Conservation (phyloP, 2,888 invertebrate genomes). For the Ectropis crepuscularia region DNA sequence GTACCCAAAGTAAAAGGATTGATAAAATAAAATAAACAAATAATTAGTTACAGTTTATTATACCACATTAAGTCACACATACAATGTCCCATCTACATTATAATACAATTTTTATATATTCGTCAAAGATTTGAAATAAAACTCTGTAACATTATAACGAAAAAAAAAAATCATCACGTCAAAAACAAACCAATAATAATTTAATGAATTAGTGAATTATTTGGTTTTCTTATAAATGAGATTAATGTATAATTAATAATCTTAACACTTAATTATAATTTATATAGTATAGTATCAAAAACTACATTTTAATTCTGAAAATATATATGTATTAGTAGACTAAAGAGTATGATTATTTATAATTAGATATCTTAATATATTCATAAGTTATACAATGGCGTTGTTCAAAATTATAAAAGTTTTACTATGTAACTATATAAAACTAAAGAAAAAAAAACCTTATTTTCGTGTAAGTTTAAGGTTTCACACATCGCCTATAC, state of each 20-base stretch:
- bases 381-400: constrained; percentile 31
- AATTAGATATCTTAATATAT: constrained; percentile 23
- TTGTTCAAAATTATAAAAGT: constrained; percentile 30
- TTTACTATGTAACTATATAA: not conserved
- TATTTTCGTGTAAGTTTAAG: too few relatives aligned
- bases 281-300: constrained; percentile 48
- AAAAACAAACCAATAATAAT: constrained; percentile 46
- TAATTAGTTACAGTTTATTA: constrained; percentile 43
- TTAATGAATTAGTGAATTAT: constrained; percentile 44
- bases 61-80: constrained; percentile 34
- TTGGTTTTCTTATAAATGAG: constrained; percentile 43
- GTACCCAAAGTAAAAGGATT: not conserved
- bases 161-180: constrained; percentile 33
- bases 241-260: constrained; percentile 35
- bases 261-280: constrained; percentile 32
- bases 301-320: constrained; percentile 32
- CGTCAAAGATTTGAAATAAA: constrained; percentile 39
- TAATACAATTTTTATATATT: constrained; percentile 33
- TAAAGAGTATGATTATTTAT: constrained; percentile 37
- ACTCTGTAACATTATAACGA: constrained; percentile 41
- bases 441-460: too few relatives aligned
- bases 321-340: constrained; percentile 33
- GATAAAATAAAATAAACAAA: constrained; percentile 26
- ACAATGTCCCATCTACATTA: constrained; percentile 39
- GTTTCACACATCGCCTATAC: too few relatives aligned